Base-by-base conservation (phyloP, 2,797 vertebrate genomes). In the Erpetoichthys calabaricus region DNA sequence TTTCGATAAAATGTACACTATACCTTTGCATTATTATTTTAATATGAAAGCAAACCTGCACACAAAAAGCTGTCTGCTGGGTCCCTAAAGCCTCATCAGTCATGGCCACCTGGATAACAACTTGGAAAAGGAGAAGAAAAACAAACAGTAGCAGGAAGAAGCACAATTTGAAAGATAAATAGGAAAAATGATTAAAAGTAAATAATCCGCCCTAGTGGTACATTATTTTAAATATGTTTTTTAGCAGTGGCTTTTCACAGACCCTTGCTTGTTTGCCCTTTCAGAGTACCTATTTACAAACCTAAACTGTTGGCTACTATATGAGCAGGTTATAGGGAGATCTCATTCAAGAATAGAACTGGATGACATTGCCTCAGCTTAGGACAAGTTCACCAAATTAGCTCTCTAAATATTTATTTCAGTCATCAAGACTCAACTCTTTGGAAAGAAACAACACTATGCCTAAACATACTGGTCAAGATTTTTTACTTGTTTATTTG, bases 321-420 rank as follows among this genome's bases (percentile, higher is more conserved):
- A 49, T 47, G n/a, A 49, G 10, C 53, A 54, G 53, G 41, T 25
- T 2, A 50, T 45, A 45, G 55, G 3, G 45, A 45, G 50, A 43
- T 52, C 56, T 25, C 25, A 25, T 25, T 25, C 44, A 57, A 53
- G 55, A 61, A 57, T 61, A 61, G 10, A 61, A 10, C 41, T 44
- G 25, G 51, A 56, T 53, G 41, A 57, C 51, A 57, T 50, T 56
- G 42, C 53, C 5, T 3, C 4, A 7, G n/a, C 44, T 54, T 3
- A 74, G 80, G 73, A 68, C 68, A 59, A 75, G 61, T 63, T 71
- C 70, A 81, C 81, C 64, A 73, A 87, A 86, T 86, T 86, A 86
- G 82, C 81, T 86, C 74, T 68, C 78, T 77, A 87, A 87, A 87
- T 87, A 86, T 87, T 87, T 86, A 71, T 80, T 74, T 51, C 68